phyloP scores from a whole-genome alignment of 2,113 vertebrate genomes.

The Phodopus roborovskii region DNA sequence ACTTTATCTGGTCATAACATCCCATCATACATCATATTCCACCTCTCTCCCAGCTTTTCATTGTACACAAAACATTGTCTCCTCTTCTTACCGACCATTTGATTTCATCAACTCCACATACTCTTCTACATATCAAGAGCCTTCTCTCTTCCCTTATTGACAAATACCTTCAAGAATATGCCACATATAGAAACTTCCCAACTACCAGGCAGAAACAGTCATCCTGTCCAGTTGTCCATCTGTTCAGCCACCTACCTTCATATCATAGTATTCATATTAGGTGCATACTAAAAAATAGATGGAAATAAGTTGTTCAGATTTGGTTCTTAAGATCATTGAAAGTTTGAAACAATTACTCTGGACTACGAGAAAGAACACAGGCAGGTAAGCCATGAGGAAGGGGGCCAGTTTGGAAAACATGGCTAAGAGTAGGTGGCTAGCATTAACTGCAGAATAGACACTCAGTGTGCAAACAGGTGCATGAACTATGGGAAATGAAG shows the following conservation, averaged over 20 bases:
- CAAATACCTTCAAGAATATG: conserved; percentile 16
- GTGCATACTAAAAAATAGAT: neutral
- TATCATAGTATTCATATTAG: neutral
- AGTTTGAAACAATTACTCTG: neutral
- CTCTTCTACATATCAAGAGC: neutral
- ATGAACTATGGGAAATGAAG: neutral
- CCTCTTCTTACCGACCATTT: neutral
- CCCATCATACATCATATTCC: neutral
- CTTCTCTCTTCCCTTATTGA: neutral
- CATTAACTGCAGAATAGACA: neutral
- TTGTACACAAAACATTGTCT: neutral
- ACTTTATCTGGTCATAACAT: neutral
- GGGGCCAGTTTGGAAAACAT: neutral
- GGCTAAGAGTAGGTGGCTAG: neutral
- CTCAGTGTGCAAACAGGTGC: neutral
- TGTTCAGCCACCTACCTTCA: neutral
- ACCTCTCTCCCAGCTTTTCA: neutral
- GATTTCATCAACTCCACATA: neutral
- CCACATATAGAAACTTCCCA: neutral
- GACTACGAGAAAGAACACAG: neutral
- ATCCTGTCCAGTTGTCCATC: neutral
- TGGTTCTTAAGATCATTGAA: neutral
- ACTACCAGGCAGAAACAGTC: neutral
- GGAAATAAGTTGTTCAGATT: neutral
- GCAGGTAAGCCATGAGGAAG: neutral